Evolutionary conservation across 2,888 invertebrate genomes (phyloP).

Genomic region (Euproctis similis): DNA sequence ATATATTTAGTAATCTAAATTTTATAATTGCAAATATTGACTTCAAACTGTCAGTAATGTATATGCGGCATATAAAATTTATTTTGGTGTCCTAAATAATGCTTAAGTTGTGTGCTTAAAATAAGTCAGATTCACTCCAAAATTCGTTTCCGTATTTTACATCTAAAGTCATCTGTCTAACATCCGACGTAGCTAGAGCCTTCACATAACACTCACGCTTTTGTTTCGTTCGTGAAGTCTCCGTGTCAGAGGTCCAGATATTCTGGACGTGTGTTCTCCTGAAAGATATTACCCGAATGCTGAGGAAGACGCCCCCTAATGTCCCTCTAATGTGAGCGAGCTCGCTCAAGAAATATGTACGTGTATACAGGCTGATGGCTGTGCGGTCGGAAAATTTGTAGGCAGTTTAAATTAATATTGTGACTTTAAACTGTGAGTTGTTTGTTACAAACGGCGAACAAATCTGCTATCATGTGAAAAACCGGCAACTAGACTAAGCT

Average conservation of each 20-base stretch:
- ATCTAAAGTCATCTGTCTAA: conserved; percentile 16
- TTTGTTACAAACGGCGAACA: too few relatives aligned
- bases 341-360: conserved; percentile 16
- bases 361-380: conserved; percentile 15
- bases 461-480: too few relatives aligned
- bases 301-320: conserved; percentile 34
- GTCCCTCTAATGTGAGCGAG: conserved; percentile 40
- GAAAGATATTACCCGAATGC: conserved; percentile 42
- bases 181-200: conserved; percentile 14
- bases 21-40: too few relatives aligned
- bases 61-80: too few relatives aligned
- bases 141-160: conserved; percentile 15
- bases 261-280: conserved; percentile 22
- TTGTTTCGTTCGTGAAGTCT: not conserved
- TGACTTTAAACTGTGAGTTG: not conserved
- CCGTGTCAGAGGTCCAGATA: conserved; percentile 9
- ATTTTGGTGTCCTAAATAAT: too few relatives aligned
- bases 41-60: too few relatives aligned
- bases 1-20: too few relatives aligned
- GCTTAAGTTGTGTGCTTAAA: too few relatives aligned
- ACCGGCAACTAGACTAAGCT: not conserved
- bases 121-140: too few relatives aligned
- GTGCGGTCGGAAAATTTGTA: conserved; percentile 5
- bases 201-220: conserved; percentile 5
- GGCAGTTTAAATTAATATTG: conserved; percentile 5